Evolutionary conservation across 2,113 vertebrate species (phyloP).

Genomic region (Lamprotornis superbus): DNA sequence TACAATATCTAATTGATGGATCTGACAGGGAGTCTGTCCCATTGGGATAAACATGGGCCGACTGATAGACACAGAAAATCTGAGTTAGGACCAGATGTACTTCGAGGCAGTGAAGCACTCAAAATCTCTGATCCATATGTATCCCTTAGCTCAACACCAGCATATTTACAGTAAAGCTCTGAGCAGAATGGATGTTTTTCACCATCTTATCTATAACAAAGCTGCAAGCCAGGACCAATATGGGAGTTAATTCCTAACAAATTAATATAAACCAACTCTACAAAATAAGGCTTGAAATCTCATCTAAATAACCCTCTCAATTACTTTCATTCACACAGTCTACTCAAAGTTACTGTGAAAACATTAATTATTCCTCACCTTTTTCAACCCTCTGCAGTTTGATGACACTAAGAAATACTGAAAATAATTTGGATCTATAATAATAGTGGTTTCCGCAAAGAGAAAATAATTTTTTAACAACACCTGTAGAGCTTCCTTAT

Average conservation of each 20-base stretch:
- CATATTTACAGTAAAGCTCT: neutral
- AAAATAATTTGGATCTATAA: neutral
- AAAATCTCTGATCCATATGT: neutral
- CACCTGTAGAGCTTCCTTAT: neutral
- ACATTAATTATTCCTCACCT: neutral
- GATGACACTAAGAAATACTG: neutral
- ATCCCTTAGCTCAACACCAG: neutral
- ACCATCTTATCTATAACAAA: neutral
- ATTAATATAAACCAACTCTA: neutral
- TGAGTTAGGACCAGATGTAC: neutral
- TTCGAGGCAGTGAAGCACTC: neutral
- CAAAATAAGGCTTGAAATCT: neutral
- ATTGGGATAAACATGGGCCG: neutral
- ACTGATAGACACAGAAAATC: neutral
- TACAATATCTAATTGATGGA: conserved; percentile 1
- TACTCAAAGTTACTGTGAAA: neutral
- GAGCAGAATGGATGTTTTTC: neutral
- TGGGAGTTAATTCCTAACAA: neutral
- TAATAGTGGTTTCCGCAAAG: neutral
- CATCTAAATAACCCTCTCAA: neutral
- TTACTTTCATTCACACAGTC: neutral
- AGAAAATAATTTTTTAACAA: neutral
- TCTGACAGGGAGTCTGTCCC: conserved; percentile 35
- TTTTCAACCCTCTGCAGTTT: neutral
- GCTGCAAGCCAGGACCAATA: neutral